These are phyloP conservation scores for Caenorhabditis plicata DNA, from an alignment of 2,888 invertebrate genomes.

Conservation along the genomic window DNA sequence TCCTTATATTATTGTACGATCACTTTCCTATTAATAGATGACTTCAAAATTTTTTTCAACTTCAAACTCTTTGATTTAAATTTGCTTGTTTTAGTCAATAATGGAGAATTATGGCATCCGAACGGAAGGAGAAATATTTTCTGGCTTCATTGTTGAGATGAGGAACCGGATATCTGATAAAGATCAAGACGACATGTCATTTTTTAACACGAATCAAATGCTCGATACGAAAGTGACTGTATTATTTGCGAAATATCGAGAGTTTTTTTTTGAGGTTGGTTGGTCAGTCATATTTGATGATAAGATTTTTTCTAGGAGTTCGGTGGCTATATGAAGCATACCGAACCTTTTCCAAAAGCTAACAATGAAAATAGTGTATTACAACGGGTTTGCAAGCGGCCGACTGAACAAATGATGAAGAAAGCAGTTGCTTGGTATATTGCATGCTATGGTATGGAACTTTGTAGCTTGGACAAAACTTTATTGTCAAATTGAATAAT, in stretches of 20 bases:
- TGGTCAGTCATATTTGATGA: too few species aligned
- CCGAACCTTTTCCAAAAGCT: conserved; percentile 6
- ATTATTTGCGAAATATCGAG: conserved; percentile 29
- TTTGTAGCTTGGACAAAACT: too few species aligned
- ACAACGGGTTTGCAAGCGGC: conserved; percentile 24
- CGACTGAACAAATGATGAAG: conserved; percentile 17
- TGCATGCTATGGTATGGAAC: conserved; percentile 42
- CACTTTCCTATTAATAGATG: neutral
- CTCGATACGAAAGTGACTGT: conserved; percentile 54
- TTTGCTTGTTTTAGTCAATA: conserved; percentile 22
- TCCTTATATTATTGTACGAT: too few species aligned
- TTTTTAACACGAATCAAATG: conserved; percentile 57
- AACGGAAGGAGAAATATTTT: conserved; percentile 62
- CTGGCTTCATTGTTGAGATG: conserved; percentile 53
- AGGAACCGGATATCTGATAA: conserved; percentile 61
- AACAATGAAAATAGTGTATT: conserved; percentile 33
- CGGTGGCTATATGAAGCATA: conserved; percentile 9
- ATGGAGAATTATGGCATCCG: conserved; percentile 61
- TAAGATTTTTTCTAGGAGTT: conserved; percentile 12
- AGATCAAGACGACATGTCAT: conserved; percentile 64
- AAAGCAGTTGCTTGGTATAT: conserved; percentile 43
- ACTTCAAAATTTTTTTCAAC: neutral
- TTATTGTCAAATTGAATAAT: too few species aligned
- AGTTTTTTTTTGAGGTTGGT: conserved; percentile 39
- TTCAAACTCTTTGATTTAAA: neutral